phyloP scores from a whole-genome alignment of 1,140 invertebrate genomes.

The Drosophila fuyamai region DNA sequence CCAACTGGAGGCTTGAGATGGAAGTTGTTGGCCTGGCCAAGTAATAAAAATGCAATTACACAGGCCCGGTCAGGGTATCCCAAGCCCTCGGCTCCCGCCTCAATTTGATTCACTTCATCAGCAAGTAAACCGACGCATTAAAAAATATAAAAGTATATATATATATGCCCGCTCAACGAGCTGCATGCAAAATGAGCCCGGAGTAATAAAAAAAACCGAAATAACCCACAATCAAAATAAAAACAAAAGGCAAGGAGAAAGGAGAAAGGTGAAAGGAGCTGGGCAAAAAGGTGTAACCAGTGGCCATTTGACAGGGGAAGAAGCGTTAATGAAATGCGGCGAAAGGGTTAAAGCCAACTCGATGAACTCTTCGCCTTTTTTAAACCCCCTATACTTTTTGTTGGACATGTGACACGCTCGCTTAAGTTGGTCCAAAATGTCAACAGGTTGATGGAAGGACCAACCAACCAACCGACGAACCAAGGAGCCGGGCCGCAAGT shows the following conservation, averaged over 20 bases:
- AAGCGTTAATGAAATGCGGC: constrained; percentile 73
- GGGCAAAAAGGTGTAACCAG: constrained; percentile 31
- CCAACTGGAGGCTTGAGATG: constrained; percentile 14
- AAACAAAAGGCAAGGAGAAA: constrained; percentile 12
- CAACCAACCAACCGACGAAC: not conserved
- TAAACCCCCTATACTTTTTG: not conserved
- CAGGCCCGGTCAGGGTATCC: constrained; percentile 31
- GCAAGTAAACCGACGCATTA: constrained; percentile 79
- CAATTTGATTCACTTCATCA: constrained; percentile 84
- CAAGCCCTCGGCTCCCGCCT: constrained; percentile 8
- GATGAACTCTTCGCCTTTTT: constrained; percentile 4
- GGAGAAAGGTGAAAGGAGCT: constrained; percentile 24
- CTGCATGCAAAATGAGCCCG: constrained; percentile 69
- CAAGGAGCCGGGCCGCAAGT: not conserved
- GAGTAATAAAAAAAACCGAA: constrained; percentile 69
- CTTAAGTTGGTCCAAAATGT: constrained; percentile 47
- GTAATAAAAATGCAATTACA: constrained; percentile 85
- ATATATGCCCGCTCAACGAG: constrained; percentile 60
- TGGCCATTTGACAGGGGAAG: constrained; percentile 5
- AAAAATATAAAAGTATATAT: constrained; percentile 38
- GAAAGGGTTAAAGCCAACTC: constrained; percentile 67
- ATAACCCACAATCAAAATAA: constrained; percentile 34
- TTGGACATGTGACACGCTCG: constrained; percentile 64
- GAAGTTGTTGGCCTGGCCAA: constrained; percentile 42
- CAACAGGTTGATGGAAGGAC: constrained; percentile 64